Evolutionary conservation across 2,888 invertebrate species (phyloP).

Genomic region (Thymelicus lineola): DNA sequence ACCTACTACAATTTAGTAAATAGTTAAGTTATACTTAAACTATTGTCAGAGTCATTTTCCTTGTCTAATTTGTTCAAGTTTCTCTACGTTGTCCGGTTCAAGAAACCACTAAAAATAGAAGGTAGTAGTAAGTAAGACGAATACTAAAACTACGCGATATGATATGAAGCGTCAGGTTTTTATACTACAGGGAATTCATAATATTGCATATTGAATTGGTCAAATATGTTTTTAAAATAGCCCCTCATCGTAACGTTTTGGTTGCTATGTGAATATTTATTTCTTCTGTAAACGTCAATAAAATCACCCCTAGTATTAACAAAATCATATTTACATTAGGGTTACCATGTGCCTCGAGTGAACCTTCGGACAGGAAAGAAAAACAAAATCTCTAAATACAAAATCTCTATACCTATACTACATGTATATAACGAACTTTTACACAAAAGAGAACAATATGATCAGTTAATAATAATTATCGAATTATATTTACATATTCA

Average conservation of each 20-base stretch:
- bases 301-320: slow-evolving; percentile 2
- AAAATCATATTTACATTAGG: background rate
- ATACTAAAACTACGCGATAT: too few species aligned
- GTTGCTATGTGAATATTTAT: background rate
- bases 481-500: too few species aligned
- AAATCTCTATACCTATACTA: too few species aligned
- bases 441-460: too few species aligned
- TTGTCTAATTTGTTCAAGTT: background rate
- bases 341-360: background rate
- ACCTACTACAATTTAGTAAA: background rate
- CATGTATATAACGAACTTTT: too few species aligned
- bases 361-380: background rate
- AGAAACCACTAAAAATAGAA: background rate
- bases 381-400: too few species aligned
- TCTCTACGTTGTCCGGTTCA: background rate
- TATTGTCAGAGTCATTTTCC: background rate
- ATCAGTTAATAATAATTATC: too few species aligned
- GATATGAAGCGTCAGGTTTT: too few species aligned
- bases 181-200: too few species aligned
- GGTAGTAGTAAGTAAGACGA: background rate
- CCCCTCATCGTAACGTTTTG: background rate
- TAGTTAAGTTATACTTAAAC: background rate
- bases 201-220: too few species aligned
- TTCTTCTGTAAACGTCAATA: background rate
- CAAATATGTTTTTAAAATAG: too few species aligned